phyloP scores from a whole-genome alignment of 2,888 invertebrate species.

The Archaeoteleia sp. region DNA sequence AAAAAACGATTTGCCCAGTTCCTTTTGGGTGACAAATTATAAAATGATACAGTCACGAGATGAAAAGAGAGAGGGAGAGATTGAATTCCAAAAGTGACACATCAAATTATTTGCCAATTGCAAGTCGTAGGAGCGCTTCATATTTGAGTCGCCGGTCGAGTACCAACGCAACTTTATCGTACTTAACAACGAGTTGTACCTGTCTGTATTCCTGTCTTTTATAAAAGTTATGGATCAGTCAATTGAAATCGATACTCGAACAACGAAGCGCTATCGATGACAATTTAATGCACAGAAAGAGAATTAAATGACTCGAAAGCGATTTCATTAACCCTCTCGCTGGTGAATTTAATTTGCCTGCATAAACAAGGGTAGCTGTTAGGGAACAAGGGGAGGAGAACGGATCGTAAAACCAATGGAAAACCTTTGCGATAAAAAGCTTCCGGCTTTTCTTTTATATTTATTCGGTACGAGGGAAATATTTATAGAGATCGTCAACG shows the following conservation, averaged over 20 bases:
- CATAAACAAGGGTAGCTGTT: constrained; percentile 35
- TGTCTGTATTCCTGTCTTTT: too few relatives aligned
- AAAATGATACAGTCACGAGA: too few relatives aligned
- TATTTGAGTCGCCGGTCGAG: too few relatives aligned
- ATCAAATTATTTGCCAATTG: too few relatives aligned
- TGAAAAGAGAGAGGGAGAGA: too few relatives aligned
- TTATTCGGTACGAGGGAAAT: not conserved
- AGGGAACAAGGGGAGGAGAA: not conserved
- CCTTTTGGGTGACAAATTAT: not conserved
- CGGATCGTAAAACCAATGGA: constrained; percentile 34
- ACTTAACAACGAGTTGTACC: too few relatives aligned
- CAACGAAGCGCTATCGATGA: constrained; percentile 18
- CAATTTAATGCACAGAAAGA: constrained; percentile 33
- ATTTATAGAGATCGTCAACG: constrained; percentile 13
- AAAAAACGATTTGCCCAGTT: constrained; percentile 1
- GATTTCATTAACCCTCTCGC: constrained; percentile 35
- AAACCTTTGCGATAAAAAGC: constrained; percentile 42
- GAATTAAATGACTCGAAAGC: constrained; percentile 36
- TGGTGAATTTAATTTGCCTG: constrained; percentile 37
- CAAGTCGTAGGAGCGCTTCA: too few relatives aligned
- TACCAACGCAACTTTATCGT: too few relatives aligned
- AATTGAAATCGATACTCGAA: constrained; percentile 1
- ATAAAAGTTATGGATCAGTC: not conserved
- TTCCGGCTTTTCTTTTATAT: constrained; percentile 28
- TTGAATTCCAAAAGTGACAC: too few relatives aligned